phyloP scores from a whole-genome alignment of 1,140 invertebrate species.

The Ceratoteleas bidentatus region DNA sequence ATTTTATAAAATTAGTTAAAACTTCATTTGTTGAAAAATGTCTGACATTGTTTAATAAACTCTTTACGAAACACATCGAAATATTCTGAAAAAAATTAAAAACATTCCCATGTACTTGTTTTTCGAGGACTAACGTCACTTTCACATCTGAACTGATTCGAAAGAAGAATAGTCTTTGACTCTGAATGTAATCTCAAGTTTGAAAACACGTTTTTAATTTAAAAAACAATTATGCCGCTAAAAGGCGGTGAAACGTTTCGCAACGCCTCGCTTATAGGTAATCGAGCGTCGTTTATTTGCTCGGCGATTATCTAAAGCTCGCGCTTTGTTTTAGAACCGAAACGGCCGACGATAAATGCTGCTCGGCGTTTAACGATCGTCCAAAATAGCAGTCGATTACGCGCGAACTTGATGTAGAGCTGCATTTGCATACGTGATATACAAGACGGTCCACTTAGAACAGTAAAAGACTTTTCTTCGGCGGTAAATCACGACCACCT shows the following conservation, averaged over 20 bases:
- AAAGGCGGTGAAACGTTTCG: constrained; percentile 4
- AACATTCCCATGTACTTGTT: too few relatives aligned
- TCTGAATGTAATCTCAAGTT: too few relatives aligned
- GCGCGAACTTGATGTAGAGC: constrained; percentile 18
- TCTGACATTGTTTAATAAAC: too few relatives aligned
- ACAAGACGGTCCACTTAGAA: constrained; percentile 29
- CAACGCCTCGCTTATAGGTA: constrained; percentile 21
- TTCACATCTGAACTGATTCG: too few relatives aligned
- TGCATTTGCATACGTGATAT: constrained; percentile 38
- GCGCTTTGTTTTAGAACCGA: constrained; percentile 20
- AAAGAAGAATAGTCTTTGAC: too few relatives aligned
- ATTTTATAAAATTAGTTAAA: too few relatives aligned
- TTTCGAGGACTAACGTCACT: too few relatives aligned
- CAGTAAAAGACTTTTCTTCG: constrained; percentile 26
- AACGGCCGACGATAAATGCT: constrained; percentile 14
- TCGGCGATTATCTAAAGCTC: constrained; percentile 16
- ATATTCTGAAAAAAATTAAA: too few relatives aligned
- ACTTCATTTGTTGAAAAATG: too few relatives aligned
- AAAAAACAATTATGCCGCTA: too few relatives aligned
- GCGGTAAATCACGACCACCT: constrained; percentile 22
- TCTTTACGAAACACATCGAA: too few relatives aligned
- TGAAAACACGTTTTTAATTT: too few relatives aligned
- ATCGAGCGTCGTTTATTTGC: constrained; percentile 22
- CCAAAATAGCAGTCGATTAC: constrained; percentile 21
- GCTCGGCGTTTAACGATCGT: constrained; percentile 10